phyloP scores from a whole-genome alignment of 2,113 vertebrate genomes.

The Odocoileus virginianus region DNA sequence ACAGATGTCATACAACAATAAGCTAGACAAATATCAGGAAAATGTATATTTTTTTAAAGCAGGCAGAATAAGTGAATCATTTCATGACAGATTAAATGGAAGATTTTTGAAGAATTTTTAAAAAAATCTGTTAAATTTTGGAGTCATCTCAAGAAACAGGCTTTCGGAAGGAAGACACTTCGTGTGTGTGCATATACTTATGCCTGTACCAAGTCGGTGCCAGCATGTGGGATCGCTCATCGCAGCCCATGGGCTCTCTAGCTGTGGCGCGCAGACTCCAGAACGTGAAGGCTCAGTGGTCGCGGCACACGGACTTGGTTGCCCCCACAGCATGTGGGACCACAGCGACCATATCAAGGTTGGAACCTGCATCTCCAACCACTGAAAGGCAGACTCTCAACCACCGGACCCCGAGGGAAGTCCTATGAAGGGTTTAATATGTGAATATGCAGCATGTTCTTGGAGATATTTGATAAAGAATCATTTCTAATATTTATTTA shows the following conservation, averaged over 20 bases:
- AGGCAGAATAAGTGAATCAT: not conserved
- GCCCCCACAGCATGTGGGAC: not conserved
- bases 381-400: not conserved
- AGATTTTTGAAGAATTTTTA: not conserved
- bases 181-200: not conserved
- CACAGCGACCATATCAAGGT: accelerated
- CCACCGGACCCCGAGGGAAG: not conserved
- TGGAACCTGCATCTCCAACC: not conserved
- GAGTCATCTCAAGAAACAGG: not conserved
- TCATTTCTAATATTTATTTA: not conserved
- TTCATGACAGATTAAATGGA: not conserved
- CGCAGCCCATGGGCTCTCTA: accelerated
- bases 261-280: not conserved
- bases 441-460: not conserved
- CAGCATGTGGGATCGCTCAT: accelerated
- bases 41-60: not conserved
- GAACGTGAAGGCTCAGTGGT: not conserved
- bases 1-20: not conserved
- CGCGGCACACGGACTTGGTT: accelerated
- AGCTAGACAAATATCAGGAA: not conserved
- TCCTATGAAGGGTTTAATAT: not conserved
- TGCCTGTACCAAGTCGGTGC: not conserved
- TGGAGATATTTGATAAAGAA: not conserved
- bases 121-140: not conserved
- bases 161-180: not conserved